Evolutionary conservation across 2,113 vertebrate species (phyloP), one percentile per base, ranked within the genome.

Genomic region (Ceyx cyanopectus): DNA sequence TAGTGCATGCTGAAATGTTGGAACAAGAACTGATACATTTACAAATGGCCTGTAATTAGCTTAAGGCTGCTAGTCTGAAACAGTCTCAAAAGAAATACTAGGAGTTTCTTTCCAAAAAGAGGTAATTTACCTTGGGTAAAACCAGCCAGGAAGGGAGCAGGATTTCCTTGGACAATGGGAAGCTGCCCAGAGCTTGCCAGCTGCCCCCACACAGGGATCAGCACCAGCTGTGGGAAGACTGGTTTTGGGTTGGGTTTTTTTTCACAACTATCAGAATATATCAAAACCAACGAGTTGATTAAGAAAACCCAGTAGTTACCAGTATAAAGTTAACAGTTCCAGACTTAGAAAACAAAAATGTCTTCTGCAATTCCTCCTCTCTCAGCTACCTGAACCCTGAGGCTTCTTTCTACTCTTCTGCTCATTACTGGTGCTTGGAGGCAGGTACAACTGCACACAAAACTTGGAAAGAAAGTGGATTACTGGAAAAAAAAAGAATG

Each of bases 21-120:
- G 94, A 96, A 95, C 94, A 85, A 82, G 93, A 95, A 94, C 93
- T 62, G 87, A 91, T 95, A 80, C 24, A 1, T 92, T 95, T 89
- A 87, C 63, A 94, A 95, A 92, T 89, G 68, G 81, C 48, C 65
- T 89, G 67, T 95, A 95, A 94, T 95, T 91, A 94, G 95, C 92
- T 89, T 92, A 83, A 77, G 72, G 46, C 79, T 67, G 79, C 43
- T 92, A 85, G 70, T 51, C 90, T 94, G 81, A 76, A 91, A 92
- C 78, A 43, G 23, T 43, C 68, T 81, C 76, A 85, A 95, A 85
- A 80, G 81, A 87, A 94, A 90, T 62, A n/a, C 67, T 87, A 54
- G 75, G 20, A 80, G 60, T 57, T 73, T 3, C 8, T 89, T 95
- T 82, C 70, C 80, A 87, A 95, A 92, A 92, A 77, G 81, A 73